Percentiles rank a stretch among this genome's conserved stretches.
These are phyloP conservation scores for Cryptoprocta ferox DNA, from an alignment of 2,797 vertebrate genomes.

Conservation along the genomic window DNA sequence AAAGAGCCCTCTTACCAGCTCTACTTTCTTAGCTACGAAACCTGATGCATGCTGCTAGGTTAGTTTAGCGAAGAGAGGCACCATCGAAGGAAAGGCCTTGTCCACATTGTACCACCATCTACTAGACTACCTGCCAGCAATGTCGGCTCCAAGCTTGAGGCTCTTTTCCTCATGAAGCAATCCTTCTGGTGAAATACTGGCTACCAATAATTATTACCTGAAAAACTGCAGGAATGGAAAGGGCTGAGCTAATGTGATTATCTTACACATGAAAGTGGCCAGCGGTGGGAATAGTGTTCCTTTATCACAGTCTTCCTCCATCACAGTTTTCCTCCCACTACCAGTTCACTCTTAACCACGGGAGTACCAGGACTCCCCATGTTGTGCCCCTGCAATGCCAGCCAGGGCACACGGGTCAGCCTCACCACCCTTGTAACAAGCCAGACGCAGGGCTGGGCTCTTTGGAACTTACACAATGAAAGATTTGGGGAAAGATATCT, in stretches of 20 bases:
- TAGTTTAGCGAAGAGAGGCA: background rate
- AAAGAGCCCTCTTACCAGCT: background rate
- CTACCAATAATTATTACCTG: constrained; percentile 10
- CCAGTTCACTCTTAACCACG: background rate
- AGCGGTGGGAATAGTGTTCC: background rate
- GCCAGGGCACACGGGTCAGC: background rate
- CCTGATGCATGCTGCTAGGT: background rate
- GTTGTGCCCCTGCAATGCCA: background rate
- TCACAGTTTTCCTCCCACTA: background rate
- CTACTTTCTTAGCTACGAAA: constrained; percentile 1
- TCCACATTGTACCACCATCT: no score
- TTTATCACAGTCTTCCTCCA: no score
- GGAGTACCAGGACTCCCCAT: background rate
- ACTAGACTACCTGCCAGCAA: background rate
- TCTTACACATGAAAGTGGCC: background rate
- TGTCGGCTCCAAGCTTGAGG: background rate
- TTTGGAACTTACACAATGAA: background rate
- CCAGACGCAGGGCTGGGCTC: background rate
- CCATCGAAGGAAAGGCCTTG: background rate
- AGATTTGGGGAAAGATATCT: background rate
- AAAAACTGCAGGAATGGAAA: constrained; percentile 2
- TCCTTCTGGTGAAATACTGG: background rate
- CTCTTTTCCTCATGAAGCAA: background rate
- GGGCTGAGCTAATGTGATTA: background rate
- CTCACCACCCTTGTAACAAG: background rate